phyloP scores from a whole-genome alignment of 2,888 invertebrate species.

The Agonopterix heracliana region DNA sequence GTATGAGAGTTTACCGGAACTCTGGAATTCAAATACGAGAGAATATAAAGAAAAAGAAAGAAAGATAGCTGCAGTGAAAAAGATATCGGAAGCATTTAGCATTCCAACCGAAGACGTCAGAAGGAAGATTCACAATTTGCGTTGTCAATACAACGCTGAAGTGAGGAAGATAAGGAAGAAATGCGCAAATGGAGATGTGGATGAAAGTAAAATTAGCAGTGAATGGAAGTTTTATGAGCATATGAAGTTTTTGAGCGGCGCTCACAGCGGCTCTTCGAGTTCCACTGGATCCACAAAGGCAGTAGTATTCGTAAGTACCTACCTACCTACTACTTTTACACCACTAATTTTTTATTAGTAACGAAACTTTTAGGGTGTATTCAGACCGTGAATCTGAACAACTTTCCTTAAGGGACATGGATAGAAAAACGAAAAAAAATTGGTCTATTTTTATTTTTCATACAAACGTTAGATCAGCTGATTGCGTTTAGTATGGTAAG shows the following conservation, averaged over 20 bases:
- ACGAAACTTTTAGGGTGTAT: no score
- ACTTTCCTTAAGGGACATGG: no score
- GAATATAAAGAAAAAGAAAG: conserved; percentile 2
- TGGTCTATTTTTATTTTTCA: no score
- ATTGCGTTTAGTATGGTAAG: no score
- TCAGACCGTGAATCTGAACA: no score
- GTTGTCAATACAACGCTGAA: conserved; percentile 6
- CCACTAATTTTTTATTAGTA: no score
- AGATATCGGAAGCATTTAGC: conserved; percentile 2
- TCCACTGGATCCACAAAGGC: no score
- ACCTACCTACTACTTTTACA: no score
- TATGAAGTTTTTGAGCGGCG: conserved; percentile 2
- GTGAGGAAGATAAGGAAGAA: conserved; percentile 4
- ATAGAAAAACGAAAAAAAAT: no score
- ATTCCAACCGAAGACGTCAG: conserved; percentile 14
- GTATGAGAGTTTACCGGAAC: conserved; percentile 1
- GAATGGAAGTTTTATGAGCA: conserved; percentile 1
- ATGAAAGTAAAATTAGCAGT: neutral
- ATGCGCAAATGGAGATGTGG: neutral
- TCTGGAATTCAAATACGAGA: neutral
- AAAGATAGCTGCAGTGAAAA: neutral
- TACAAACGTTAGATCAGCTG: no score
- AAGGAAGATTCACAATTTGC: conserved; percentile 11
- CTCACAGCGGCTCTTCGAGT: no score
- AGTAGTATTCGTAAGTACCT: no score